A percentile compares a stretch with the other conserved stretches of the same genome.
These are phyloP conservation scores for Cephalopterus ornatus DNA, from an alignment of 2,113 vertebrate genomes.

Conservation along the genomic window DNA sequence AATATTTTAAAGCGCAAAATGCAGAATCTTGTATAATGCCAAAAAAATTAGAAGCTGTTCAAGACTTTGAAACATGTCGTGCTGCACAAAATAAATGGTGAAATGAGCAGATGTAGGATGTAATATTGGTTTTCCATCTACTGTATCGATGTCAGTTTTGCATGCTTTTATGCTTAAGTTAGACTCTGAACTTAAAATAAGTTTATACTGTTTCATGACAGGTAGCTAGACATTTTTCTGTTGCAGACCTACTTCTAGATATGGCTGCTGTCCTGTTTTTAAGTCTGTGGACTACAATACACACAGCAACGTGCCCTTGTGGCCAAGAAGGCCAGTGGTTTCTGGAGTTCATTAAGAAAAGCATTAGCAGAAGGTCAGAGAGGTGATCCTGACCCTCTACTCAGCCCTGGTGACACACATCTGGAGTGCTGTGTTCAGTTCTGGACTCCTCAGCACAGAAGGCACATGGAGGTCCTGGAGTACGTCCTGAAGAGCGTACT, in stretches of 20 bases:
- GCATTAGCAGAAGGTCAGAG: not conserved
- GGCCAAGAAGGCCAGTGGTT: not conserved
- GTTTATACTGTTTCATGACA: not conserved
- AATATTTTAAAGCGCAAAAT: not conserved
- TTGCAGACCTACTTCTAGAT: not conserved
- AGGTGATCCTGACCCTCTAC: not conserved
- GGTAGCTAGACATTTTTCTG: not conserved
- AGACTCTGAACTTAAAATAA: not conserved
- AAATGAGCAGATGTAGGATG: not conserved
- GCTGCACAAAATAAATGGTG: not conserved
- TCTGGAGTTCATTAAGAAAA: not conserved
- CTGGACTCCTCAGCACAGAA: not conserved
- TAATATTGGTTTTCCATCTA: not conserved
- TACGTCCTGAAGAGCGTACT: not conserved
- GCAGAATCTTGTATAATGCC: rapidly evolving
- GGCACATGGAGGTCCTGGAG: not conserved
- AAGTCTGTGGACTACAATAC: not conserved
- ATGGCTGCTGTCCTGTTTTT: not conserved
- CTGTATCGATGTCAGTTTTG: not conserved
- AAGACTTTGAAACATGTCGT: not conserved
- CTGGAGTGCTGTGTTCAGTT: not conserved
- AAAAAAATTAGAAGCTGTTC: not conserved
- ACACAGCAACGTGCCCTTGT: not conserved
- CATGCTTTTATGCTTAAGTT: not conserved
- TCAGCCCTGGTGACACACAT: not conserved